phyloP scores from a whole-genome alignment of 1,140 invertebrate genomes.

The Polypedilum pembai region DNA sequence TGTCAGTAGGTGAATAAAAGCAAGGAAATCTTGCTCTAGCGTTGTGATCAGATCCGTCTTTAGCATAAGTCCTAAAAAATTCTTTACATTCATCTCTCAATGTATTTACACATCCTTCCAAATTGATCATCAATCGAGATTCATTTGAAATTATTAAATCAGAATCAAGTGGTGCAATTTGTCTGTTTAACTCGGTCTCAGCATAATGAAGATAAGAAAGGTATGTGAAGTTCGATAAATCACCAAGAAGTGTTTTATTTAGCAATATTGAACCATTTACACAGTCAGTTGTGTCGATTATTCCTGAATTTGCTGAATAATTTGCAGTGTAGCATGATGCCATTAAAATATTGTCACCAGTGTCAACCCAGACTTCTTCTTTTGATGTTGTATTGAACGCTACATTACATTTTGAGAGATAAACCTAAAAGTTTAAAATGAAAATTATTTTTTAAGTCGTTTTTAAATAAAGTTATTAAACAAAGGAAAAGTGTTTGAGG shows the following conservation, averaged over 20 bases:
- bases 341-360: conserved; percentile 66
- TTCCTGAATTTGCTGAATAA: conserved; percentile 57
- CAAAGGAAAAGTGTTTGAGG: too few species aligned
- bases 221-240: conserved; percentile 77
- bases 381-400: conserved; percentile 58
- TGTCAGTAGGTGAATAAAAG: conserved; percentile 62
- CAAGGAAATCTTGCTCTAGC: conserved; percentile 79
- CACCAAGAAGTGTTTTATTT: conserved; percentile 62
- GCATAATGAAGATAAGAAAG: conserved; percentile 67
- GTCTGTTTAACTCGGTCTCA: conserved; percentile 54
- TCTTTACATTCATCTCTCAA: conserved; percentile 78
- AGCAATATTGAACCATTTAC: conserved; percentile 72
- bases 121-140: conserved; percentile 72
- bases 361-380: conserved; percentile 70
- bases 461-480: not conserved
- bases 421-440: conserved; percentile 46
- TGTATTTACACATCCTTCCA: conserved; percentile 84
- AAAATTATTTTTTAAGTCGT: not conserved
- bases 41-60: conserved; percentile 80
- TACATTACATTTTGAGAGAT: conserved; percentile 69
- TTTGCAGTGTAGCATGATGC: conserved; percentile 70
- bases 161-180: conserved; percentile 67
- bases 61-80: conserved; percentile 72
- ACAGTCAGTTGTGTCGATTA: conserved; percentile 59
- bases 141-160: conserved; percentile 78